Evolutionary conservation across 2,888 invertebrate genomes (phyloP).

Genomic region (Standfussiana lucernea): DNA sequence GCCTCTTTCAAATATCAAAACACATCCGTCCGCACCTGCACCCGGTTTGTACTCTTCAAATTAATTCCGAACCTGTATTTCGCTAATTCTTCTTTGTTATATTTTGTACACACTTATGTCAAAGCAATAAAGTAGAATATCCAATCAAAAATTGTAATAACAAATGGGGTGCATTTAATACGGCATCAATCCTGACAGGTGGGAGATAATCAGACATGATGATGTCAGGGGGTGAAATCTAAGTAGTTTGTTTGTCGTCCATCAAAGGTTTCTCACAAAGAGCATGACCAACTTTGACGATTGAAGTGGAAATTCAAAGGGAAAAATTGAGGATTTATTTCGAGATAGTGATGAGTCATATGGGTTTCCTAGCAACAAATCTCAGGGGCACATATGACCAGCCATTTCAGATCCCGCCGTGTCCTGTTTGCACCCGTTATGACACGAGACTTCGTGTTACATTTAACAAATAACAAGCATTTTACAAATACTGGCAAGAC

Average conservation of each 20-base stretch:
- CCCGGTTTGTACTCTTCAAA: constrained; percentile 13
- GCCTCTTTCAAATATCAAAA: constrained; percentile 35
- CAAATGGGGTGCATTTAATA: constrained; percentile 75
- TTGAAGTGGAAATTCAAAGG: constrained; percentile 61
- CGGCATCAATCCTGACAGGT: constrained; percentile 83
- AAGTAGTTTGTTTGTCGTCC: constrained; percentile 73
- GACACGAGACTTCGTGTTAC: background rate
- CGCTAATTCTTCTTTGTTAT: constrained; percentile 39
- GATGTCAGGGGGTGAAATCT: constrained; percentile 78
- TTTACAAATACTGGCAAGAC: too few relatives aligned
- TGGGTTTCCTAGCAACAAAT: constrained; percentile 34
- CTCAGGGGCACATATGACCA: background rate
- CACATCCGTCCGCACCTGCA: constrained; percentile 43
- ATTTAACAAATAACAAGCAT: too few relatives aligned
- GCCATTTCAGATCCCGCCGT: background rate
- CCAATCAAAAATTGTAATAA: constrained; percentile 10
- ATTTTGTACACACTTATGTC: constrained; percentile 29
- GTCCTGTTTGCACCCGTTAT: background rate
- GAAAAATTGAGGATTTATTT: constrained; percentile 42
- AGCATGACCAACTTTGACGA: constrained; percentile 48
- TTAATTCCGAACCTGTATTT: constrained; percentile 30
- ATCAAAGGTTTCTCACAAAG: constrained; percentile 76
- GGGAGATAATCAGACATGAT: constrained; percentile 82
- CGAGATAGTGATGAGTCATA: constrained; percentile 18
- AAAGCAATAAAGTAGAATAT: constrained; percentile 47